Percentiles rank a stretch among this genome's conserved stretches.
These are phyloP conservation scores for Scaptomyza reducta DNA, from an alignment of 2,888 invertebrate genomes.

Conservation along the genomic window DNA sequence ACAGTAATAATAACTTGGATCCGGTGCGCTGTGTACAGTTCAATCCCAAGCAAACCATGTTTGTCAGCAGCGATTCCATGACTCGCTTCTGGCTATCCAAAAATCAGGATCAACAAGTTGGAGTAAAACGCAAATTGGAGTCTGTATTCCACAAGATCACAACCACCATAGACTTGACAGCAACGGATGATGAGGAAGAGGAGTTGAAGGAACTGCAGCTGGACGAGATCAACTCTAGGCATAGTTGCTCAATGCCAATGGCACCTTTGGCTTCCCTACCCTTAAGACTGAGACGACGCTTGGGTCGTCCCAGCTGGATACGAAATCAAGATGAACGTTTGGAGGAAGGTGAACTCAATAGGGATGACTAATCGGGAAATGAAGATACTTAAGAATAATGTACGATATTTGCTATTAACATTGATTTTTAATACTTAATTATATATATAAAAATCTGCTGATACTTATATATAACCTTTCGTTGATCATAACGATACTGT, in stretches of 20 bases:
- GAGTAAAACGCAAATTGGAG: neutral
- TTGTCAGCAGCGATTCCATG: slow-evolving; percentile 44
- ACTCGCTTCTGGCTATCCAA: slow-evolving; percentile 52
- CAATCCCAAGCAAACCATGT: slow-evolving; percentile 51
- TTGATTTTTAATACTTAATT: too few species aligned
- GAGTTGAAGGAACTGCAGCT: neutral
- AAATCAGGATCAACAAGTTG: neutral
- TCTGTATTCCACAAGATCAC: neutral
- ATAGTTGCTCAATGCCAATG: slow-evolving; percentile 6
- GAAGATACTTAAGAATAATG: too few species aligned
- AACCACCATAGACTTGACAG: slow-evolving; percentile 37
- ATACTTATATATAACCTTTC: neutral
- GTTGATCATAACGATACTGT: neutral
- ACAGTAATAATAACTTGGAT: slow-evolving; percentile 23
- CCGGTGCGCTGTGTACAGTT: slow-evolving; percentile 50
- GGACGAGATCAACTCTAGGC: neutral
- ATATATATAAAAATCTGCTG: too few species aligned
- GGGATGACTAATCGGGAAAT: slow-evolving; percentile 1
- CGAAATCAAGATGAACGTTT: neutral
- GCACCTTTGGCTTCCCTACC: neutral
- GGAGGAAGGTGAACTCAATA: slow-evolving; percentile 57
- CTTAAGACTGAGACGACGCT: neutral
- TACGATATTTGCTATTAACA: too few species aligned
- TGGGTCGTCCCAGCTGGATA: neutral
- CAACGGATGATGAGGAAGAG: neutral